Conservation (phyloP, 2,113 vertebrate genomes). For the Forbesichthys papilliferus region DNA sequence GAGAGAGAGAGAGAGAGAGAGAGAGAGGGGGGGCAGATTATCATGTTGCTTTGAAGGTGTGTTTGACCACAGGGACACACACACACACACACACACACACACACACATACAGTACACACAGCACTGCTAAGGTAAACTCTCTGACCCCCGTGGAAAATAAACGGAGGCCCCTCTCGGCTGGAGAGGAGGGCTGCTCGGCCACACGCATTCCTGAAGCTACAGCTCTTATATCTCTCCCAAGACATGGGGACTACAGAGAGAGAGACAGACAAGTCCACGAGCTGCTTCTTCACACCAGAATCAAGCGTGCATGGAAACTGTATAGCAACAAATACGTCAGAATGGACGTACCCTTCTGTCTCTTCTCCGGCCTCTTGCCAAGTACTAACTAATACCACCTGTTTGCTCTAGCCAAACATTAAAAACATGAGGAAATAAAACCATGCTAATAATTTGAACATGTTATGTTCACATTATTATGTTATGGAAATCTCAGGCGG, state of each 20-base stretch:
- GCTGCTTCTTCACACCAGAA: too few relatives aligned
- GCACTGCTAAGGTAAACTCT: neutral
- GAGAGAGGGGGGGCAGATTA: neutral
- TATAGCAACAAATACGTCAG: neutral
- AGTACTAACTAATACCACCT: conserved; percentile 52
- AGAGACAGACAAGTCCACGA: too few relatives aligned
- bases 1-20: neutral
- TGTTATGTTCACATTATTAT: neutral
- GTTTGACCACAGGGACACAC: neutral
- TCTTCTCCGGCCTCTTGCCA: conserved; percentile 28
- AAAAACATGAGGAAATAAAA: conserved; percentile 37
- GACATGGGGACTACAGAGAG: neutral
- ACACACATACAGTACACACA: neutral
- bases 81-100: neutral
- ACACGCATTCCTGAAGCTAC: conserved; percentile 5
- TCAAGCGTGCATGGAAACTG: neutral
- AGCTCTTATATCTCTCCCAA: conserved; percentile 17
- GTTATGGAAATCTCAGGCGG: conserved; percentile 37
- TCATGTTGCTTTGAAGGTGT: neutral
- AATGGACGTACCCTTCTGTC: conserved; percentile 27
- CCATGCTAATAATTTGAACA: conserved; percentile 43
- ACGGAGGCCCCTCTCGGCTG: neutral
- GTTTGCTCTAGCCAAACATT: conserved; percentile 32
- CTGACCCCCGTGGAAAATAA: neutral
- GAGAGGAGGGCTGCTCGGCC: neutral